Percentiles rank a stretch among this genome's conserved stretches.
phyloP scores from a whole-genome alignment of 2,888 invertebrate genomes.

The Trichogramma evanescens region DNA sequence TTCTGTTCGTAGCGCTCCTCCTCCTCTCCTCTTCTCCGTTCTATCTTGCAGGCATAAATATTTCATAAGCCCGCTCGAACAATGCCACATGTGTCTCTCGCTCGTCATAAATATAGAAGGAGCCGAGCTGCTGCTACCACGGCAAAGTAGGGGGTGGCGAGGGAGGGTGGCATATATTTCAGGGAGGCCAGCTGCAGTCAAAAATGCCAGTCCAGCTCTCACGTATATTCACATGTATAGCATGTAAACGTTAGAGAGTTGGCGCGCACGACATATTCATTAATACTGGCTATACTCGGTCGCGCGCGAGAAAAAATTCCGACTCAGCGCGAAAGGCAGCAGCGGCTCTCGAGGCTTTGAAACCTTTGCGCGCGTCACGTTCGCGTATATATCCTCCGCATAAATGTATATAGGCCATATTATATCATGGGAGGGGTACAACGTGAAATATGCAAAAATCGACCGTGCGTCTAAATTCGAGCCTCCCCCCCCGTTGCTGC shows the following conservation, averaged over 20 bases:
- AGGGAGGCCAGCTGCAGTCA: constrained; percentile 1
- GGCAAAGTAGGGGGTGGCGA: background rate
- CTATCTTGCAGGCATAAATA: constrained; percentile 9
- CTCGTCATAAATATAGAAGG: constrained; percentile 3
- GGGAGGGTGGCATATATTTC: background rate
- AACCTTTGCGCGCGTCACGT: constrained; percentile 7
- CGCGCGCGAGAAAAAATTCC: background rate
- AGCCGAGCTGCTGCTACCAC: background rate
- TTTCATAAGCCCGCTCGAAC: constrained; percentile 13
- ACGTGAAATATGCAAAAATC: constrained; percentile 13
- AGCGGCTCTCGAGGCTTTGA: too few relatives aligned
- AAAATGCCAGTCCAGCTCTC: background rate
- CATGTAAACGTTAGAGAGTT: too few relatives aligned
- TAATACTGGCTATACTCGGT: constrained; percentile 1
- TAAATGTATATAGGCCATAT: too few relatives aligned
- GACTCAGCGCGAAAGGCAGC: constrained; percentile 5
- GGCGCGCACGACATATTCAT: background rate
- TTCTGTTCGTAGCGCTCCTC: background rate
- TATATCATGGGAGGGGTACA: background rate
- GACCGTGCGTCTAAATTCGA: constrained; percentile 7
- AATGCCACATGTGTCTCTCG: constrained; percentile 6
- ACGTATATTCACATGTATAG: too few relatives aligned
- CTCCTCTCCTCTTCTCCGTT: background rate
- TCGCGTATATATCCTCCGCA: constrained; percentile 13
- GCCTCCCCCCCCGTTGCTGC: background rate